Conservation (phyloP, 2,888 invertebrate species). For the Acleris laterana region DNA sequence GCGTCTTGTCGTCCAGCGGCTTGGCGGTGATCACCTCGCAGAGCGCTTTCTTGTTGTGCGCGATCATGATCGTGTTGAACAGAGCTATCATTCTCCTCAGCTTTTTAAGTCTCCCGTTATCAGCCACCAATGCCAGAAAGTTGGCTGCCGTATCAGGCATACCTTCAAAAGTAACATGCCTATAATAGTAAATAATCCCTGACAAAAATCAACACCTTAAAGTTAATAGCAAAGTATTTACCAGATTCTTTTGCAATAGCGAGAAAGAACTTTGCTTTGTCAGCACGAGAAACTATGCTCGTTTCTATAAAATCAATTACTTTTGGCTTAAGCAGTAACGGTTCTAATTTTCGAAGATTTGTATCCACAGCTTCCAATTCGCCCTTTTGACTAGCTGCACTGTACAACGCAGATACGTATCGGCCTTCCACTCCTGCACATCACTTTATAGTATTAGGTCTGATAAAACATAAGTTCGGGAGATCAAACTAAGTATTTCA, state of each 20-base stretch:
- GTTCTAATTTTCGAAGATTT: conserved; percentile 52
- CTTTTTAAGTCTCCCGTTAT: conserved; percentile 68
- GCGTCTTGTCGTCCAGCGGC: conserved; percentile 56
- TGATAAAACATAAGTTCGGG: neutral
- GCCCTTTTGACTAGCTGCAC: conserved; percentile 60
- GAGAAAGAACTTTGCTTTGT: conserved; percentile 59
- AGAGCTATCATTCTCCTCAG: conserved; percentile 62
- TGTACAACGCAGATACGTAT: conserved; percentile 69
- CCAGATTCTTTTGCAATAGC: conserved; percentile 58
- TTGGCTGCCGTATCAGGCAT: conserved; percentile 63
- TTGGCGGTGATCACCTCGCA: conserved; percentile 74
- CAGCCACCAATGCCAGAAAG: conserved; percentile 66
- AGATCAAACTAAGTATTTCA: no score
- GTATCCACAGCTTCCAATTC: conserved; percentile 63
- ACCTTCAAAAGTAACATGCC: conserved; percentile 47
- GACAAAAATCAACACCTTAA: conserved; percentile 8
- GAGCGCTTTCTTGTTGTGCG: conserved; percentile 68
- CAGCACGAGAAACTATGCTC: conserved; percentile 57
- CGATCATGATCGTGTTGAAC: conserved; percentile 67
- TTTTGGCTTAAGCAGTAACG: conserved; percentile 58
- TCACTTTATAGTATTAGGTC: neutral
- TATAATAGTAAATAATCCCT: neutral
- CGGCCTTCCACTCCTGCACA: conserved; percentile 55
- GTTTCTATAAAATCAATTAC: conserved; percentile 66
- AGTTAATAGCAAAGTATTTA: conserved; percentile 39